A percentile compares a stretch with the other conserved stretches of the same genome.
Conservation (phyloP, 2,797 vertebrate genomes). For the Podarcis siculus region DNA sequence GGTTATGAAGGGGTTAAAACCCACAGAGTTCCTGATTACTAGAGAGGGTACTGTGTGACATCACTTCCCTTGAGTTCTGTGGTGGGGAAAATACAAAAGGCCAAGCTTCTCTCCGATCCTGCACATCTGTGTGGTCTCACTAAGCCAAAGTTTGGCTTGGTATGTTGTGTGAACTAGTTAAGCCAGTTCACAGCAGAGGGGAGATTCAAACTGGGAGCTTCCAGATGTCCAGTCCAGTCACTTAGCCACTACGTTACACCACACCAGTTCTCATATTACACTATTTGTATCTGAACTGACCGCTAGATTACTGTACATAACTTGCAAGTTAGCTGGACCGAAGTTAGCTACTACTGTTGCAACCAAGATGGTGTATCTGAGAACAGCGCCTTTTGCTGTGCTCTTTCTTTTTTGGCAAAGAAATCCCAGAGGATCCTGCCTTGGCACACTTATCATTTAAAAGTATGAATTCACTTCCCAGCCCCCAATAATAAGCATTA, state of each 20-base stretch:
- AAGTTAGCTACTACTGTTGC: too few species aligned
- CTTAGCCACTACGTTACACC: not conserved
- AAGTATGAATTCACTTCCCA: conserved; percentile 2
- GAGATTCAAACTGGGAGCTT: not conserved
- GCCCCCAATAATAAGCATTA: conserved; percentile 11
- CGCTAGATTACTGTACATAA: not conserved
- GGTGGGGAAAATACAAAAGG: too few species aligned
- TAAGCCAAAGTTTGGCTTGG: too few species aligned
- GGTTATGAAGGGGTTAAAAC: too few species aligned
- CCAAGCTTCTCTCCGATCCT: too few species aligned
- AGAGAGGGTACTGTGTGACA: too few species aligned
- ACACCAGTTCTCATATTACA: not conserved
- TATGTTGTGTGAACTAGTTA: too few species aligned
- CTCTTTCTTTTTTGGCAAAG: not conserved
- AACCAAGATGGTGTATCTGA: not conserved
- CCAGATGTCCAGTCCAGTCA: not conserved
- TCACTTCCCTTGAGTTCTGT: too few species aligned
- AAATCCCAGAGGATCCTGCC: conserved; percentile 1
- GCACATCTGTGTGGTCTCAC: too few species aligned
- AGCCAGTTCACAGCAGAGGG: not conserved
- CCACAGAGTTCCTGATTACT: too few species aligned
- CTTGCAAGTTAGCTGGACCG: not conserved
- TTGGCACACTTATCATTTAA: not conserved
- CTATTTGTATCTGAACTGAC: not conserved
- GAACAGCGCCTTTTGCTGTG: not conserved